Evolutionary conservation across 2,797 vertebrate genomes (phyloP), one percentile per base, ranked within the genome.

Genomic region (Enteromius unitaeniatus): DNA sequence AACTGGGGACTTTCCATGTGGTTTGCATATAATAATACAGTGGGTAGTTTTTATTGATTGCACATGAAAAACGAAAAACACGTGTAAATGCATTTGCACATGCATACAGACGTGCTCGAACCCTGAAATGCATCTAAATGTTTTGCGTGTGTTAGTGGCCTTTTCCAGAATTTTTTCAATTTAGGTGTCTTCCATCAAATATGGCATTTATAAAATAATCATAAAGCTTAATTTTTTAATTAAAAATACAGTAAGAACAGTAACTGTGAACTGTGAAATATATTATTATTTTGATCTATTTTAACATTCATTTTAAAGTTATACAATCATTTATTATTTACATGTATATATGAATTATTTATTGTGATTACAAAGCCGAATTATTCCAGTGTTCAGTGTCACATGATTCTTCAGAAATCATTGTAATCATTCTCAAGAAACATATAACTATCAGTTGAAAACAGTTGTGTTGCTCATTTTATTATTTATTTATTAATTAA

Each of bases 1-100:
- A 45, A 67, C 69, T 83, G 34, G 34, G 11, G 6, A 62, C 51
- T 64, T 74, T 55, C 69, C 28, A 73, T 78, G 40, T 78, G 49
- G 73, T 77, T 70, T 81, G 83, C 70, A 83, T 86, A 75, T 79
- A 53, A 86, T 28, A 72, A 69, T 31, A 47, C 53, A 84, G 77
- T 72, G 58, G 60, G 60, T 53, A 42, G 47, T 65, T 81, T 49
- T 10, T 68, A 79, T 60, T 67, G 81, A 75, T 42, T 76, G 49
- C 65, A 55, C 64, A 17, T 55, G 37, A 37, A 37, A 37, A 37
- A 37, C 37, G 15, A 73, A 31, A 53, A 68, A 82, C 79, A 84
- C 15, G 78, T 69, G 76, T 10, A 72, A 37, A 81, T 69, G 13
- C 21, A 58, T 47, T 64, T 9, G n/a, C 34, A 21, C 28, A 81